Percentiles rank a stretch among this genome's conserved stretches.
These are phyloP conservation scores for Mesocentrotus franciscanus DNA, from an alignment of 53 echinoderm and acorn worm species.

Conservation along the genomic window DNA sequence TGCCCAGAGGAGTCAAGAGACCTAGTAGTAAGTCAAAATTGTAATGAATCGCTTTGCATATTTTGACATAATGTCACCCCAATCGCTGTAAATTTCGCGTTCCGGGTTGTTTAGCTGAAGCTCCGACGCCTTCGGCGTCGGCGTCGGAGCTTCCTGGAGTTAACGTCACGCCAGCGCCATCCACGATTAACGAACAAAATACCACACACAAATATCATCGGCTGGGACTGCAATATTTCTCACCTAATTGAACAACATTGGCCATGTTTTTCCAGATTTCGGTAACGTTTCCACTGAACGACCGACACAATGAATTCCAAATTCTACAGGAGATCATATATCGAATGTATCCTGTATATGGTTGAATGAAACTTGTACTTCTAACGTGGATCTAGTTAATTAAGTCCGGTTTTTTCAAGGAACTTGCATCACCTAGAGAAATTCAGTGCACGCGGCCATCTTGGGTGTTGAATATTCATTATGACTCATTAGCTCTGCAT, in stretches of 20 bases:
- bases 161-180: too few species aligned
- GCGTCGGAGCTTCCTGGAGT: too few species aligned
- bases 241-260: constrained; percentile 54
- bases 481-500: constrained; percentile 67
- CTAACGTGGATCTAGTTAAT: background rate
- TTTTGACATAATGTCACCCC: too few species aligned
- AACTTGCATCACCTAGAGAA: background rate
- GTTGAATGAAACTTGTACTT: background rate
- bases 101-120: too few species aligned
- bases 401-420: background rate
- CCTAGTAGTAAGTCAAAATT: too few species aligned
- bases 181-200: background rate
- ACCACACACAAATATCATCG: constrained; percentile 1
- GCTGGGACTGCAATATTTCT: constrained; percentile 31
- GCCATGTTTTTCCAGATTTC: constrained; percentile 45
- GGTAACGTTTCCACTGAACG: constrained; percentile 23
- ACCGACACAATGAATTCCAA: constrained; percentile 8
- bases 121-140: too few species aligned
- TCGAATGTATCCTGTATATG: background rate
- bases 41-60: too few species aligned
- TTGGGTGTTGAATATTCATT: constrained; percentile 47
- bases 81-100: too few species aligned
- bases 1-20: too few species aligned
- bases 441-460: background rate
- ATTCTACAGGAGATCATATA: background rate